Conservation (phyloP, 1,140 invertebrate species). For the Zaprionus vittiger region DNA sequence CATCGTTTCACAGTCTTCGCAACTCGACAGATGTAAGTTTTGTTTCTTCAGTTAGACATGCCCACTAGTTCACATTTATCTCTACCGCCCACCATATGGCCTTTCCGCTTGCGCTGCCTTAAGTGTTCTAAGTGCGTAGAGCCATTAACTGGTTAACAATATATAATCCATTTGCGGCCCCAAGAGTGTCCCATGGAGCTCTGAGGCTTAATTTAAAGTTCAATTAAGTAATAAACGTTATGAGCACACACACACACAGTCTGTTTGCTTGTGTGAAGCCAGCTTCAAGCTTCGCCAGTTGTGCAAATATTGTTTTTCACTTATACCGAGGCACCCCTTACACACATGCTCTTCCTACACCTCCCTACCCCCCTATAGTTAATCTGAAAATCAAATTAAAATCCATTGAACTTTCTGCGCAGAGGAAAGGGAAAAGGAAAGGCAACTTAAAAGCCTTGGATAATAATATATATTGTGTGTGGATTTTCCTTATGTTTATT, state of each 20-base stretch:
- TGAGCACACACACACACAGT: conserved; percentile 28
- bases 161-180: background rate
- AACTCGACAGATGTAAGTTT: conserved; percentile 81
- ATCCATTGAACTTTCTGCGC: conserved; percentile 39
- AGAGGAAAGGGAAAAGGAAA: conserved; percentile 7
- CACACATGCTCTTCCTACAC: background rate
- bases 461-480: background rate
- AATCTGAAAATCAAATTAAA: conserved; percentile 71
- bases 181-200: background rate
- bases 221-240: conserved; percentile 74
- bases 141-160: background rate
- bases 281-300: conserved; percentile 54
- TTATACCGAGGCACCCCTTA: conserved; percentile 37
- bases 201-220: conserved; percentile 39
- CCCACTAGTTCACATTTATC: background rate
- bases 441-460: conserved; percentile 11
- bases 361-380: conserved; percentile 12
- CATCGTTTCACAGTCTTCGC: conserved; percentile 75
- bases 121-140: background rate
- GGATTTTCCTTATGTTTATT: background rate
- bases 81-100: background rate
- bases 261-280: conserved; percentile 22
- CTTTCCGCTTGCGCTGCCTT: background rate
- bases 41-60: conserved; percentile 10
- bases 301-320: conserved; percentile 76